A percentile compares a stretch with the other conserved stretches of the same genome.
These are phyloP conservation scores for Chalcosyrphus nemorum DNA, from an alignment of 2,888 invertebrate species.

Conservation along the genomic window DNA sequence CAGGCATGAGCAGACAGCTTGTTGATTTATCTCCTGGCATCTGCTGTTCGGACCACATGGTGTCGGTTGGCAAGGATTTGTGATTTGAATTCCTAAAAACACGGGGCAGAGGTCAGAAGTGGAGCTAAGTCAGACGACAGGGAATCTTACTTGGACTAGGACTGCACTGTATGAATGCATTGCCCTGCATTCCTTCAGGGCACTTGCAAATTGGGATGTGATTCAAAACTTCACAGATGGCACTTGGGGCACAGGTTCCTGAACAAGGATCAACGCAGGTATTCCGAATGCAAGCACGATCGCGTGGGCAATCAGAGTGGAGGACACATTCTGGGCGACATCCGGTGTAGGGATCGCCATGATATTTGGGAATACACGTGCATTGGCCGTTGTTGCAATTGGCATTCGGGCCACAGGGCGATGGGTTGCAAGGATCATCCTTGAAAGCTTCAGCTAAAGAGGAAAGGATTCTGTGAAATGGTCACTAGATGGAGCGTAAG, in stretches of 20 bases:
- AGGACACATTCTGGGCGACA: slow-evolving; percentile 89
- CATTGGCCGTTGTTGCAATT: slow-evolving; percentile 87
- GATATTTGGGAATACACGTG: slow-evolving; percentile 86
- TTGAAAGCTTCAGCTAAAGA: slow-evolving; percentile 74
- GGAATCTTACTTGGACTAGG: slow-evolving; percentile 83
- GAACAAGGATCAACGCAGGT: slow-evolving; percentile 89
- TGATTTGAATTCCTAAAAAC: slow-evolving; percentile 76
- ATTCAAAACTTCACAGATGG: slow-evolving; percentile 88
- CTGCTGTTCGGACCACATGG: slow-evolving; percentile 87
- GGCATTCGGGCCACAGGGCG: slow-evolving; percentile 89
- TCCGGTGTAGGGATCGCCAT: slow-evolving; percentile 87
- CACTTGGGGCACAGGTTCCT: slow-evolving; percentile 88
- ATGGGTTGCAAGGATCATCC: slow-evolving; percentile 86
- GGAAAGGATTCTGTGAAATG: background rate
- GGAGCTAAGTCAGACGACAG: no score
- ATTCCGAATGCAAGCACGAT: slow-evolving; percentile 87
- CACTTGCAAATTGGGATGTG: slow-evolving; percentile 88
- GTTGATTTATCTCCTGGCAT: slow-evolving; percentile 85
- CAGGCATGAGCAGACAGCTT: slow-evolving; percentile 88
- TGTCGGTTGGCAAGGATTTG: slow-evolving; percentile 84
- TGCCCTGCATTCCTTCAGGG: slow-evolving; percentile 85
- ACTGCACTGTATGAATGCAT: slow-evolving; percentile 87
- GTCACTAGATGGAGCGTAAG: no score
- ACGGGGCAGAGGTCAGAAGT: background rate
- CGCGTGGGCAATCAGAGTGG: slow-evolving; percentile 86